Evolutionary conservation across 1,140 invertebrate genomes (phyloP), one percentile per base, ranked within the genome.

Genomic region (Magallana ariakensis): DNA sequence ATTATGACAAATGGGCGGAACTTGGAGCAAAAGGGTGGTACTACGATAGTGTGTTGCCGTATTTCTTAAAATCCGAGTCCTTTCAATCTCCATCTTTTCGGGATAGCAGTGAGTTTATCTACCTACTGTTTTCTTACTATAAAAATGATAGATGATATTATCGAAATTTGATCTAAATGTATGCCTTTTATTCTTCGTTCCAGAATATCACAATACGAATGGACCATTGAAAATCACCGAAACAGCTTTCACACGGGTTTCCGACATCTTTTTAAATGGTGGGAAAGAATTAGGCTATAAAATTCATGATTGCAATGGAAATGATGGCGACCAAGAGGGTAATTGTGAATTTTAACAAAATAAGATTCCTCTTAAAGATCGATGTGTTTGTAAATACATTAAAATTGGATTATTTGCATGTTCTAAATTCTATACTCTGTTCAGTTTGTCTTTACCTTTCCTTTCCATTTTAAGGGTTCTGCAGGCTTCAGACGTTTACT

Each of bases 11-110:
- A 10, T 99, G 98, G 98, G 97, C 97, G 92, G 94, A 96, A 0
- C 93, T 97, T 22, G 98, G 98, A 0, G 98, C 98, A 92, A 96
- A 96, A 1, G 98, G 98, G 7, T 99, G 98, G 98, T 96, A 97
- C 2, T 88, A 88, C 80, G 66, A 97, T 85, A 96, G 97, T 56
- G 96, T 97, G 0, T 93, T 98, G 0, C 96, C 97, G 80, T 99
- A 98, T 91, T 99, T 99, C 94, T 10, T 66, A 22, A 87, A 83
- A 70, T 87, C 85, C 13, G 85, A 87, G 82, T 54, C 53, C 16
- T 56, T 82, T 53, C 80, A 82, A 54, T 54, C 46, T 1, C 55
- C 80, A 82, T 54, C 46, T 0, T 56, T 55, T 55, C n/a, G 80
- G 19, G 19, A 82, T 82, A 55, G 53, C 16, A 82, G 80, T 84